Conservation (phyloP, 1,140 invertebrate species). For the Stegodyphus mimosarum region DNA sequence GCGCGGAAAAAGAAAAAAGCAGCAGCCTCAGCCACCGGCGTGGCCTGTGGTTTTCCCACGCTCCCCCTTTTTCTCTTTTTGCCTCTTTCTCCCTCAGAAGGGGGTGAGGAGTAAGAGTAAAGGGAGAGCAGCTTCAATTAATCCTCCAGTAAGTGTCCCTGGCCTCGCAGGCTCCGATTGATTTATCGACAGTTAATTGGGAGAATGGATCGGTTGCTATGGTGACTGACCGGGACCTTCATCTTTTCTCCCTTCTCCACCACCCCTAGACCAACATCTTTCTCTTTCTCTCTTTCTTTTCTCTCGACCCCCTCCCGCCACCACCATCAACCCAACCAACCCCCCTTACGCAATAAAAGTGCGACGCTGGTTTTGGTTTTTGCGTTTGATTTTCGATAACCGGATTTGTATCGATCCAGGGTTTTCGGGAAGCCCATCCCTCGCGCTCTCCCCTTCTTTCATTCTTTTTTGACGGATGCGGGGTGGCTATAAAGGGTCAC, state of each 20-base stretch:
- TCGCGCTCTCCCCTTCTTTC: slow-evolving; percentile 16
- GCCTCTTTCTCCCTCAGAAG: slow-evolving; percentile 1
- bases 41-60: slow-evolving; percentile 57
- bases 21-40: slow-evolving; percentile 17
- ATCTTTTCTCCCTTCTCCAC: slow-evolving; percentile 30
- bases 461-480: slow-evolving; percentile 54
- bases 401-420: slow-evolving; percentile 57
- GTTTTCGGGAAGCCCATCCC: neutral
- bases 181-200: slow-evolving; percentile 61
- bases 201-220: slow-evolving; percentile 59
- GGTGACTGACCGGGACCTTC: slow-evolving; percentile 58
- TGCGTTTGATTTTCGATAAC: slow-evolving; percentile 61
- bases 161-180: slow-evolving; percentile 53
- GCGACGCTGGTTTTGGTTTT: slow-evolving; percentile 60
- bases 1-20: slow-evolving; percentile 25
- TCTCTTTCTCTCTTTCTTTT: slow-evolving; percentile 36
- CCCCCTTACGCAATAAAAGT: slow-evolving; percentile 48
- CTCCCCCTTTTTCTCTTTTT: slow-evolving; percentile 3
- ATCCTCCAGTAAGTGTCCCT: slow-evolving; percentile 57
- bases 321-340: neutral
- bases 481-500: slow-evolving; percentile 54
- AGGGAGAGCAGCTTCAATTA: slow-evolving; percentile 56
- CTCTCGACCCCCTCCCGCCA: neutral
- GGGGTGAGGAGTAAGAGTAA: slow-evolving; percentile 11
- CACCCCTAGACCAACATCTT: neutral